A percentile compares a stretch with the other conserved stretches of the same genome.
phyloP scores from a whole-genome alignment of 2,113 vertebrate species.

The Bufo bufo region DNA sequence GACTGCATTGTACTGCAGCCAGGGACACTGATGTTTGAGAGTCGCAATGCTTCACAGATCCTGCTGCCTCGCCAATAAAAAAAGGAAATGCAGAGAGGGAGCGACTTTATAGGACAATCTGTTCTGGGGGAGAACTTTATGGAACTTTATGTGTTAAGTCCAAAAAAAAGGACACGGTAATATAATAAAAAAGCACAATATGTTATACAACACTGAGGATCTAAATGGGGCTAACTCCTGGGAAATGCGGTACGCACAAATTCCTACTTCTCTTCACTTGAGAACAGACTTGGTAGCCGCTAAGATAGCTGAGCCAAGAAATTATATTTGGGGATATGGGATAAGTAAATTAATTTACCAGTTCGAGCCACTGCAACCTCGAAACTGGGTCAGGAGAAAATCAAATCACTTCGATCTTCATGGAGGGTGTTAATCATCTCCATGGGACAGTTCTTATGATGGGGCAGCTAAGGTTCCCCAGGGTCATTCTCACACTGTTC shows the following conservation, averaged over 20 bases:
- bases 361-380: background rate
- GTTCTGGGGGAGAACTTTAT: background rate
- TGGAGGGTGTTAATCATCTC: no score
- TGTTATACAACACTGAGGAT: background rate
- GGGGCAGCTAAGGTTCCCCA: no score
- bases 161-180: background rate
- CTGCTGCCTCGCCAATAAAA: background rate
- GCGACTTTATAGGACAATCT: background rate
- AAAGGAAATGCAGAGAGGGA: background rate
- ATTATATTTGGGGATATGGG: background rate
- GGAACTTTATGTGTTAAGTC: background rate
- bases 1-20: slow-evolving; percentile 25
- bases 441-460: no score
- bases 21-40: background rate
- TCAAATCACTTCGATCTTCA: no score
- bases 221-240: background rate
- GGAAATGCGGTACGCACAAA: background rate
- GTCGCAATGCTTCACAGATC: slow-evolving; percentile 16
- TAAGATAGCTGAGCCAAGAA: background rate
- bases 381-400: background rate
- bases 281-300: background rate
- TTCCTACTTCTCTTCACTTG: background rate
- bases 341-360: background rate
- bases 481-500: no score
- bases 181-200: background rate